Conservation (phyloP, 2,113 vertebrate genomes). For the Zootoca vivipara region DNA sequence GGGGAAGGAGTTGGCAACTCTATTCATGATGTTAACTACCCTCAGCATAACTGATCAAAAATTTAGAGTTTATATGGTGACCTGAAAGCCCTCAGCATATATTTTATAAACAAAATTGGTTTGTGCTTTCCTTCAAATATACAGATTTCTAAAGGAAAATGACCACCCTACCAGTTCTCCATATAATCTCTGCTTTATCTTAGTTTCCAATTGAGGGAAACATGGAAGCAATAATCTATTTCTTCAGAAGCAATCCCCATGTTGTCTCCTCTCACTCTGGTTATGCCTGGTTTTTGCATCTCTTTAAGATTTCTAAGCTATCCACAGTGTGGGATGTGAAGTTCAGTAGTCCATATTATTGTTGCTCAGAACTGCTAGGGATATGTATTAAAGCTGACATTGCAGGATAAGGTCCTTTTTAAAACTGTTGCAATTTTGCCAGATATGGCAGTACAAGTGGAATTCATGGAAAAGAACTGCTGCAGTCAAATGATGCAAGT, state of each 20-base stretch:
- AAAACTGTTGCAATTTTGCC: neutral
- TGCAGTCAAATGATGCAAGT: conserved; percentile 35
- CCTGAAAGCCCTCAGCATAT: conserved; percentile 27
- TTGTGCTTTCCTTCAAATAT: neutral
- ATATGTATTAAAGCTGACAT: neutral
- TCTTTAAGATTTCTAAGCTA: neutral
- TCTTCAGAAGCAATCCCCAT: neutral
- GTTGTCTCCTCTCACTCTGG: neutral
- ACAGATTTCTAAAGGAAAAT: neutral
- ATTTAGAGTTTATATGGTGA: neutral
- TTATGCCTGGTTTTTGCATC: neutral
- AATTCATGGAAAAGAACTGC: neutral
- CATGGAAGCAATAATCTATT: conserved; percentile 1
- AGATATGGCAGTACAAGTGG: neutral
- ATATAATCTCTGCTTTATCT: neutral
- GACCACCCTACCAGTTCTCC: neutral
- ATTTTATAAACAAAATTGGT: neutral
- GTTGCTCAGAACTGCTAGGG: neutral
- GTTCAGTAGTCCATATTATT: rapidly evolving
- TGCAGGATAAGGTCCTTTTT: neutral
- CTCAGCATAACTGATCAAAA: neutral
- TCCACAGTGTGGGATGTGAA: too few species aligned
- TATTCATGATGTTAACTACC: neutral
- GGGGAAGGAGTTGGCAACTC: neutral
- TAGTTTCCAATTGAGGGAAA: neutral